Evolutionary conservation across 2,888 invertebrate species (phyloP), one percentile per base, ranked within the genome.

Genomic region (Limnephilus auricula): DNA sequence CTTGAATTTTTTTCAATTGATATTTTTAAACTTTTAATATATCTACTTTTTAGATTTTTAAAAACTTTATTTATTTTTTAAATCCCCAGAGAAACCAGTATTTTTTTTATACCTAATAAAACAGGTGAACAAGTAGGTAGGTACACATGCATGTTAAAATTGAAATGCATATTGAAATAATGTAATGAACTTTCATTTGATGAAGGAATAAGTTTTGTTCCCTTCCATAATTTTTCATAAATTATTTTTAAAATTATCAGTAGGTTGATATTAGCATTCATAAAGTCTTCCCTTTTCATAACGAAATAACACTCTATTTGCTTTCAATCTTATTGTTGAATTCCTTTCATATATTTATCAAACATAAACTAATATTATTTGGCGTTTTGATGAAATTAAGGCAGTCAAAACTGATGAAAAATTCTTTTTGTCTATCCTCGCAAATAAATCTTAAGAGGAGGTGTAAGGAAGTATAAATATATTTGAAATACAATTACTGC

Each of bases 401-500:
- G 65, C 65, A 65, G 25, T 65, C 65, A n/a, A 65, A 15, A 6
- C 50, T 50, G 50, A 50, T 50, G 50, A n/a, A 65, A 65, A 65
- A 65, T 65, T 65, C 65, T n/a, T 65, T n/a, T n/a, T 25, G 65
- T 25, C 65, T 10, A n/a, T 80, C 80, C 18, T 80, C 15, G 32
- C 31, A 80, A 80, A 80, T 80, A 80, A 80, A 80, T 80, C 80
- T 80, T 80, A 18, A 31, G 80, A 32, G 18, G 31, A 80, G 80
- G 80, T 80, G 80, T 80, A 84, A 37, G 84, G 34, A 25, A 18
- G 45, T 84, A 90, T 83, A 90, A 90, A 90, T 90, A 86, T 79
- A 79, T 78, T 40, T 84, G 18, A 90, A 87, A 90, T 45, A 90
- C 90, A 88, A 90, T 87, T 88, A 90, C 82, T 37, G 50, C 79